Evolutionary conservation across 1,140 invertebrate species (phyloP), one percentile per base, ranked within the genome.

Genomic region (Halictus rubicundus): DNA sequence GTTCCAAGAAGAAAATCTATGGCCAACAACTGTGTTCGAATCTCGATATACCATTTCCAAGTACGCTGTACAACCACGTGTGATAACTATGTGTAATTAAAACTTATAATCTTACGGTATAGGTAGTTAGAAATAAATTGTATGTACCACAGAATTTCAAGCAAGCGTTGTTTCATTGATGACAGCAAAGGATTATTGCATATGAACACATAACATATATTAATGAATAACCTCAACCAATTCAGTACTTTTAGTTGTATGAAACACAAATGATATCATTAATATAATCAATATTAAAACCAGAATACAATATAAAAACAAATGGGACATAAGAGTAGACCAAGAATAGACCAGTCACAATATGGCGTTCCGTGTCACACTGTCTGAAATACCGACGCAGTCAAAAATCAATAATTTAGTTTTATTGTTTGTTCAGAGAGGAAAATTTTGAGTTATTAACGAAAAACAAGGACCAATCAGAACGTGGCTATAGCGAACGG

Each of bases 121-220:
- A 70, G 16, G 63, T 52, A 70, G 16, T 63, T 52, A 71, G 1
- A 71, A 78, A 61, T 54, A 46, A 25, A 65, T 57, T 66, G 39
- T 65, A 59, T 75, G 65, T 75, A 42, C 32, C n/a, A n/a, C n/a
- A 6, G 7, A 57, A 57, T 57, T n/a, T 9, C 0, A 7, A n/a
- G 54, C 14, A 54, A 54, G 21, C n/a, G 54, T 49, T 69, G 25
- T 3, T 60, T 76, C 25, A 23, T n/a, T 68, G 39, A 42, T 27
- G 8, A 39, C 14, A 32, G 16, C 32, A 54, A 52, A 37, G 10
- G 10, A 2, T 25, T 1, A 46, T 46, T 42, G 21, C 32, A n/a
- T 57, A 23, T 2, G 32, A 64, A 37, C 7, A 37, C 5, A 66
- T 23, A 19, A 61, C 10, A 14, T 54, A n/a, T 14, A 16, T 14